Conservation (phyloP, 2,888 invertebrate genomes). For the Dione vanillae region DNA sequence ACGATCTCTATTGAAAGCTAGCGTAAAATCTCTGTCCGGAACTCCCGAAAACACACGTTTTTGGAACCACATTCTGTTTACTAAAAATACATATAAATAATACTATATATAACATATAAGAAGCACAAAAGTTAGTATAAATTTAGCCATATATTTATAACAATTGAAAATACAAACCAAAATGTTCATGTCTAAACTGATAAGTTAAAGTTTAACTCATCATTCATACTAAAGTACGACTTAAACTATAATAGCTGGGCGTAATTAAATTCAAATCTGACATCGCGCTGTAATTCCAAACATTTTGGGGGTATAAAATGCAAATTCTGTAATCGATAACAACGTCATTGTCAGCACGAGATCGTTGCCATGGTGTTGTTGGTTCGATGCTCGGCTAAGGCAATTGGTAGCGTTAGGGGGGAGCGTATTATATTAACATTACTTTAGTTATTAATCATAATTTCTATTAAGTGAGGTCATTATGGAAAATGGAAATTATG, state of each 20-base stretch:
- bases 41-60: too few relatives aligned
- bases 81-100: too few relatives aligned
- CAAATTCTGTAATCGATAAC: constrained; percentile 44
- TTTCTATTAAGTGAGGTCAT: not conserved
- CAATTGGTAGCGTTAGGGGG: not conserved
- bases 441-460: not conserved
- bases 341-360: constrained; percentile 45
- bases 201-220: constrained; percentile 8
- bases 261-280: constrained; percentile 39
- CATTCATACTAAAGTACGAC: constrained; percentile 16
- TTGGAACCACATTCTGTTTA: too few relatives aligned
- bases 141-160: too few relatives aligned
- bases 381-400: constrained; percentile 45
- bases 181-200: constrained; percentile 1
- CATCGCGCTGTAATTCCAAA: constrained; percentile 31
- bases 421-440: not conserved
- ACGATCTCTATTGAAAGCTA: too few relatives aligned
- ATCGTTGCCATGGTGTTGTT: constrained; percentile 48
- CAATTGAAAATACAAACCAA: not conserved
- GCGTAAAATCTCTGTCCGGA: too few relatives aligned
- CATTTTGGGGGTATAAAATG: constrained; percentile 38
- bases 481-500: too few relatives aligned
- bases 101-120: too few relatives aligned
- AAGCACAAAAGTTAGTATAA: too few relatives aligned
- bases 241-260: constrained; percentile 22